phyloP scores from a whole-genome alignment of 2,113 vertebrate species.

The Datnioides undecimradiatus region DNA sequence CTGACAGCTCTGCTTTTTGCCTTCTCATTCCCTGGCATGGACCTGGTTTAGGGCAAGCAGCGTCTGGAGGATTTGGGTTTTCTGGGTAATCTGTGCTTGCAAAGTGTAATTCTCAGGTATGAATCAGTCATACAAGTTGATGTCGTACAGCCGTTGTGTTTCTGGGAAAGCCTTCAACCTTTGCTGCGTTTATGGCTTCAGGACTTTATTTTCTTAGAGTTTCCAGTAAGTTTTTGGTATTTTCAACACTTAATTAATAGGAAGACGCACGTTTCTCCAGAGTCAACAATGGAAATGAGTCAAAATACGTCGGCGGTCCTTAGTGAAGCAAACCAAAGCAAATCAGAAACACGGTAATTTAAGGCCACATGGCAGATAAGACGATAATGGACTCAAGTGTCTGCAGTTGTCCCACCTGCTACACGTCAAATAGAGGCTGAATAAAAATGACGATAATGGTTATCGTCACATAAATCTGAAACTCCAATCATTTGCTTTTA shows the following conservation, averaged over 20 bases:
- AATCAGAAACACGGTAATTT: neutral
- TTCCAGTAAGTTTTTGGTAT: neutral
- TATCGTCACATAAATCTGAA: neutral
- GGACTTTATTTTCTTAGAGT: neutral
- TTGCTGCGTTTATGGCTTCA: neutral
- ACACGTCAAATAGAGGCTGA: neutral
- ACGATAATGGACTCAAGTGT: too few relatives aligned
- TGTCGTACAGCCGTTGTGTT: too few relatives aligned
- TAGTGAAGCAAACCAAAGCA: neutral
- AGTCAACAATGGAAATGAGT: too few relatives aligned
- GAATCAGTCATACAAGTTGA: neutral
- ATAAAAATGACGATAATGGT: neutral
- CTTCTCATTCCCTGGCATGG: neutral
- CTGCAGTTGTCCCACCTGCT: neutral
- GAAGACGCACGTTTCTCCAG: too few relatives aligned
- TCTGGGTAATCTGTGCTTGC: neutral
- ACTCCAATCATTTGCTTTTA: neutral
- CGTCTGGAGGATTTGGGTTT: neutral
- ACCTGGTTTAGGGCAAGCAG: neutral
- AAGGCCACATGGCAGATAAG: neutral
- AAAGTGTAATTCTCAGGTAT: neutral
- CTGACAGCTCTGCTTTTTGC: slow-evolving; percentile 36
- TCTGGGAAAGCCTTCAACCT: neutral
- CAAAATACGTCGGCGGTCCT: too few relatives aligned
- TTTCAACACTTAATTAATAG: too few relatives aligned